A percentile compares a stretch with the other conserved stretches of the same genome.
Conservation (phyloP, 2,888 invertebrate genomes). For the Pterostichus madidus region DNA sequence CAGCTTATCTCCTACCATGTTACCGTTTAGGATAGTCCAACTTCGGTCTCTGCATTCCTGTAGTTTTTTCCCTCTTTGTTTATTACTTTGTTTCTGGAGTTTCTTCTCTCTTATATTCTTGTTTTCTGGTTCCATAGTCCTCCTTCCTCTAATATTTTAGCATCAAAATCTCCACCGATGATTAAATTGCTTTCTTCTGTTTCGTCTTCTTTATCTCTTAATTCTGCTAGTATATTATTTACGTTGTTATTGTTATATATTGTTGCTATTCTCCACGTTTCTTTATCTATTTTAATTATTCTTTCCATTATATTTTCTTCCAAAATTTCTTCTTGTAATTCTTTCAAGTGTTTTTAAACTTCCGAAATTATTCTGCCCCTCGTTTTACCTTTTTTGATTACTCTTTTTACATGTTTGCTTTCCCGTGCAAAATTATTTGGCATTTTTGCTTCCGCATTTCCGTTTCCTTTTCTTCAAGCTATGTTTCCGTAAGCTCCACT, state of each 20-base stretch:
- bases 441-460: not conserved
- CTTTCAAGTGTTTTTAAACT: not conserved
- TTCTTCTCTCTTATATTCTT: not conserved
- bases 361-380: slow-evolving; percentile 12
- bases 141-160: not conserved
- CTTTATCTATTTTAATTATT: not conserved
- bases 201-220: not conserved
- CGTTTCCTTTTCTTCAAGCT: not conserved
- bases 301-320: not conserved
- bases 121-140: not conserved
- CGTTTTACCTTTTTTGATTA: slow-evolving; percentile 6
- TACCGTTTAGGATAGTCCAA: slow-evolving; percentile 13
- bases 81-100: slow-evolving; percentile 1
- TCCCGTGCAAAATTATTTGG: not conserved
- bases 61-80: slow-evolving; percentile 2
- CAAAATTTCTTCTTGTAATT: not conserved
- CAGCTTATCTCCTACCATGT: not conserved
- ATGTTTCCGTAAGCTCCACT: not conserved
- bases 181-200: not conserved
- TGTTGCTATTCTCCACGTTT: slow-evolving; percentile 14
- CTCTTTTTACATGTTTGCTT: not conserved
- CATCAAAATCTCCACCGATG: slow-evolving; percentile 9
- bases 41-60: not conserved
- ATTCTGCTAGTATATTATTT: not conserved
- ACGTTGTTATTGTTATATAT: slow-evolving; percentile 13